These are phyloP conservation scores for Trichopoda pennipes DNA, from an alignment of 2,888 invertebrate genomes.

Conservation along the genomic window DNA sequence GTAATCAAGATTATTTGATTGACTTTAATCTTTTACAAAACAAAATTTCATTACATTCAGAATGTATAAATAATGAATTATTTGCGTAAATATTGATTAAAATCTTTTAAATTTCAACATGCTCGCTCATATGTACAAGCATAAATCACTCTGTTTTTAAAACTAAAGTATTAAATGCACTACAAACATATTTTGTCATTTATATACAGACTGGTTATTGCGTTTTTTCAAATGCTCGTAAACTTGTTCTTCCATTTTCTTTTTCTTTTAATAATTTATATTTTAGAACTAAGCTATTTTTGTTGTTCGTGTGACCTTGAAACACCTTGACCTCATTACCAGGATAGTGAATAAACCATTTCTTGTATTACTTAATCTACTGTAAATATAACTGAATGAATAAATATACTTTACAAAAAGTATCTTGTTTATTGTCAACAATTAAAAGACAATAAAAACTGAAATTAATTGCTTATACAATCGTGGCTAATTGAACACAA, in stretches of 20 bases:
- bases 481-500: no score
- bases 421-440: conserved; percentile 40
- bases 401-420: not conserved
- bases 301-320: conserved; percentile 43
- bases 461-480: conserved; percentile 19
- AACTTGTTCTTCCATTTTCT: conserved; percentile 11
- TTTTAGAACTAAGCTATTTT: not conserved
- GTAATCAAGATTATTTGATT: no score
- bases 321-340: conserved; percentile 56
- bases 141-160: not conserved
- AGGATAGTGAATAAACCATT: conserved; percentile 30
- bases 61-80: no score
- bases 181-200: conserved; percentile 17
- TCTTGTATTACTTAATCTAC: not conserved
- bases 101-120: no score
- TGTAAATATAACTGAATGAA: not conserved
- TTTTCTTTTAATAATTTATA: not conserved
- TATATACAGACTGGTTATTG: not conserved
- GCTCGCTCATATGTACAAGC: not conserved
- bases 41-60: no score
- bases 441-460: conserved; percentile 49
- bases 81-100: no score
- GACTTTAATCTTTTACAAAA: no score
- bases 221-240: not conserved
- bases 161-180: not conserved